Evolutionary conservation across 2,888 invertebrate genomes (phyloP).

Genomic region (Apoda limacodes): DNA sequence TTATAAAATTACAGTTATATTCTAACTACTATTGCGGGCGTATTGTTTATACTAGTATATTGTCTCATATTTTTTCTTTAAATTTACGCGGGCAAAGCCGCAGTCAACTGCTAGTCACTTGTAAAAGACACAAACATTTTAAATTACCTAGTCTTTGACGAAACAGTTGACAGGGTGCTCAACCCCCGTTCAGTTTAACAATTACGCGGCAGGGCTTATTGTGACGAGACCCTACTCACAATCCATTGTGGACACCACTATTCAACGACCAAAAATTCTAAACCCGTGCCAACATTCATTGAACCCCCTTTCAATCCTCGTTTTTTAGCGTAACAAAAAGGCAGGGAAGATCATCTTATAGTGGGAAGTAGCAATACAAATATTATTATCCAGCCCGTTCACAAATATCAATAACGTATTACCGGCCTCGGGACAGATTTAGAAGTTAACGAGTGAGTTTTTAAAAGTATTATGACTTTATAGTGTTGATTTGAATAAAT

Average conservation of each 20-base stretch:
- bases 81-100: too few relatives aligned
- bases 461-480: slow-evolving; percentile 34
- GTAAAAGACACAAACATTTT: slow-evolving; percentile 20
- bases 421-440: slow-evolving; percentile 60
- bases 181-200: slow-evolving; percentile 66
- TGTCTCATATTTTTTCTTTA: slow-evolving; percentile 6
- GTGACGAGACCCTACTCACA: slow-evolving; percentile 54
- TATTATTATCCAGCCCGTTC: slow-evolving; percentile 66
- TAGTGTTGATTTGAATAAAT: slow-evolving; percentile 29
- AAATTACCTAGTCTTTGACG: slow-evolving; percentile 45
- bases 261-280: slow-evolving; percentile 30
- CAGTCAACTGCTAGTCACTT: slow-evolving; percentile 9
- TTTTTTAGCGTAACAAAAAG: slow-evolving; percentile 14
- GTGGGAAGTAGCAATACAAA: slow-evolving; percentile 50
- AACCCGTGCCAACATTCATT: slow-evolving; percentile 26
- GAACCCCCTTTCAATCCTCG: slow-evolving; percentile 20
- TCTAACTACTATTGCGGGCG: neutral
- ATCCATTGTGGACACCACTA: slow-evolving; percentile 59
- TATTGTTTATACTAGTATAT: slow-evolving; percentile 5
- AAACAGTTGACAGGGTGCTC: slow-evolving; percentile 63
- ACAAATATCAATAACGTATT: slow-evolving; percentile 69
- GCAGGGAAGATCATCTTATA: slow-evolving; percentile 32
- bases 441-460: slow-evolving; percentile 55
- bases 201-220: slow-evolving; percentile 65
- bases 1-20: slow-evolving; percentile 1